These are phyloP conservation scores for Cryptus armator DNA, from an alignment of 2,888 invertebrate species.

Conservation along the genomic window DNA sequence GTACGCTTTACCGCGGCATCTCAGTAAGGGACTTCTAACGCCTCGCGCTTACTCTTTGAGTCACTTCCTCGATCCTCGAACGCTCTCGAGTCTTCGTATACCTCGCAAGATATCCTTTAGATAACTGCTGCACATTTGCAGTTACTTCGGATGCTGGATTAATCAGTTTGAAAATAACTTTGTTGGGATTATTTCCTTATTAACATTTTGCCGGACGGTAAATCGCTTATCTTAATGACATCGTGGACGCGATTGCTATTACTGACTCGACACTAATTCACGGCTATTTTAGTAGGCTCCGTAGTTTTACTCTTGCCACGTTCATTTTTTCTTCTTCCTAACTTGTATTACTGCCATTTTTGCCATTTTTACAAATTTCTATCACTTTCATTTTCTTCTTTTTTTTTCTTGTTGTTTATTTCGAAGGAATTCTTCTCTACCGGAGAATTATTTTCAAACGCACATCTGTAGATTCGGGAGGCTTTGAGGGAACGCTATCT, in stretches of 20 bases:
- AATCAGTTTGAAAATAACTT: constrained; percentile 20
- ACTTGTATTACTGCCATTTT: not conserved
- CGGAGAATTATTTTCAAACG: not conserved
- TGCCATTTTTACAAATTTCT: not conserved
- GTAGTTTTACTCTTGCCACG: not conserved
- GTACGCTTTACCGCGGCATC: constrained; percentile 3
- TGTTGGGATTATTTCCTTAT: constrained; percentile 9
- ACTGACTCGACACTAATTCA: constrained; percentile 2
- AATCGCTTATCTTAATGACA: constrained; percentile 26
- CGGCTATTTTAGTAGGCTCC: not conserved
- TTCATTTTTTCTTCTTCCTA: not conserved
- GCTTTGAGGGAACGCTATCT: not conserved
- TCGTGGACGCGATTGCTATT: constrained; percentile 12
- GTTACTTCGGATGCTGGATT: constrained; percentile 32
- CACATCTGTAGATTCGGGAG: constrained; percentile 1
- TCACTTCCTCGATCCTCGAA: constrained; percentile 16
- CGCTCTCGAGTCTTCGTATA: constrained; percentile 10
- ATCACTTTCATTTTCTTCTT: not conserved
- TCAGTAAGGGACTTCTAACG: constrained; percentile 22
- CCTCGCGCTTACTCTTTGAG: constrained; percentile 30
- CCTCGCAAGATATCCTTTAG: constrained; percentile 3
- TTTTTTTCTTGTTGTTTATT: not conserved
- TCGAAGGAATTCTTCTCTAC: not conserved
- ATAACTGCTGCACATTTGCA: constrained; percentile 26
- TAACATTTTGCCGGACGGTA: constrained; percentile 6